A percentile compares a stretch with the other conserved stretches of the same genome.
phyloP scores from a whole-genome alignment of 2,113 vertebrate genomes.

The Petaurus breviceps region DNA sequence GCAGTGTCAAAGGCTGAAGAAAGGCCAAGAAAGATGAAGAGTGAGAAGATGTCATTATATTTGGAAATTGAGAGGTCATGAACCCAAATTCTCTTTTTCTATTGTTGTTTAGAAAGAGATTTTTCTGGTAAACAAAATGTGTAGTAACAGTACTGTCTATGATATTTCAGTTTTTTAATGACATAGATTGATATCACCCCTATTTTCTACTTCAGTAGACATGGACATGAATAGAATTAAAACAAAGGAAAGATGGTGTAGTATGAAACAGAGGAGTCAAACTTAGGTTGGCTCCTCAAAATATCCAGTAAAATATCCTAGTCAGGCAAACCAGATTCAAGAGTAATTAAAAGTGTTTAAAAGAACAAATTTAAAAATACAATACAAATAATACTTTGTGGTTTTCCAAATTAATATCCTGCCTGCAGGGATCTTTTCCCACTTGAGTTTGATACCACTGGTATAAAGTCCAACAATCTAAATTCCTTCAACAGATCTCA shows the following conservation, averaged over 20 bases:
- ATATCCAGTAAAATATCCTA: too few relatives aligned
- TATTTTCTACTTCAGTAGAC: neutral
- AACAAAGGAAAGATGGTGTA: neutral
- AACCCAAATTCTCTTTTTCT: neutral
- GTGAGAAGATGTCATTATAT: neutral
- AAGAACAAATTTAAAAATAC: neutral
- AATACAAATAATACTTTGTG: neutral
- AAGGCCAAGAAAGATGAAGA: neutral
- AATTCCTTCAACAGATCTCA: neutral
- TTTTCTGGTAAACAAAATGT: neutral
- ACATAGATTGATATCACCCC: neutral
- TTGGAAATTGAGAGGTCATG: neutral
- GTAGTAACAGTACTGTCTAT: neutral
- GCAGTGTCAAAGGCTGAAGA: neutral
- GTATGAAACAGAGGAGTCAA: neutral
- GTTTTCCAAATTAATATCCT: neutral
- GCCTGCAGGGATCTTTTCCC: neutral
- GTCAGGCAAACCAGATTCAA: neutral
- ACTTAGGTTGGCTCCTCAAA: too few relatives aligned
- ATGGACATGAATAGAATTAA: too few relatives aligned
- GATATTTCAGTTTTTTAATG: neutral
- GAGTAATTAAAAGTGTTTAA: neutral
- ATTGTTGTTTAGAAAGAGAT: neutral
- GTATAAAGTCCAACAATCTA: neutral
- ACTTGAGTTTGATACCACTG: neutral